A percentile compares a stretch with the other conserved stretches of the same genome.
Conservation (phyloP, 2,888 invertebrate genomes). For the Polydrusus pterygomalis region DNA sequence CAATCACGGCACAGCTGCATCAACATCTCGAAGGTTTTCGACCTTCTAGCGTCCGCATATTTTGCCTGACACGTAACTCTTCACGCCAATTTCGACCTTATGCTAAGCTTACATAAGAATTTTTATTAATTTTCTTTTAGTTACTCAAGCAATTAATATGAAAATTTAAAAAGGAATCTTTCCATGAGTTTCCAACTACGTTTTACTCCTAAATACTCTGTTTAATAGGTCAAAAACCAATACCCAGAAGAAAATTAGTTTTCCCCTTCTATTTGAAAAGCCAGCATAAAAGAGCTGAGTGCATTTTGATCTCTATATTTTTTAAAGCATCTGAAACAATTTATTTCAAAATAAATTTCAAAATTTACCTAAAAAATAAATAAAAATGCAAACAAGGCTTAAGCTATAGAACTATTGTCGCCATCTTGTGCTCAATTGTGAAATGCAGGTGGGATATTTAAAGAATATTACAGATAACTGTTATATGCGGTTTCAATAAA, state of each 20-base stretch:
- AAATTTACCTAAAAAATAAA: not conserved
- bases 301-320: not conserved
- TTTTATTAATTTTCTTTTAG: not conserved
- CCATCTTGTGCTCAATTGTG: not conserved
- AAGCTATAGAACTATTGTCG: not conserved
- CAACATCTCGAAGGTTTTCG: constrained; percentile 58
- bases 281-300: not conserved
- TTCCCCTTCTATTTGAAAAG: not conserved
- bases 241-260: not conserved
- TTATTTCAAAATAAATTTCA: not conserved
- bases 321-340: not conserved
- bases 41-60: constrained; percentile 55
- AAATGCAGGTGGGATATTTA: not conserved
- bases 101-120: constrained; percentile 22
- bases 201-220: too few relatives aligned
- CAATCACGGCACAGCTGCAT: constrained; percentile 61
- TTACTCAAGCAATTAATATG: not conserved
- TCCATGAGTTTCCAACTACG: not conserved
- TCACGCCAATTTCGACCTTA: constrained; percentile 35
- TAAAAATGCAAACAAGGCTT: not conserved
- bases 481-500: too few relatives aligned
- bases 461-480: too few relatives aligned
- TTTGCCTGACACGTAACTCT: constrained; percentile 14
- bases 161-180: not conserved
- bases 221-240: too few relatives aligned